Base-by-base conservation (phyloP, 2,888 invertebrate genomes). In the Leptinotarsa rubiginosa region DNA sequence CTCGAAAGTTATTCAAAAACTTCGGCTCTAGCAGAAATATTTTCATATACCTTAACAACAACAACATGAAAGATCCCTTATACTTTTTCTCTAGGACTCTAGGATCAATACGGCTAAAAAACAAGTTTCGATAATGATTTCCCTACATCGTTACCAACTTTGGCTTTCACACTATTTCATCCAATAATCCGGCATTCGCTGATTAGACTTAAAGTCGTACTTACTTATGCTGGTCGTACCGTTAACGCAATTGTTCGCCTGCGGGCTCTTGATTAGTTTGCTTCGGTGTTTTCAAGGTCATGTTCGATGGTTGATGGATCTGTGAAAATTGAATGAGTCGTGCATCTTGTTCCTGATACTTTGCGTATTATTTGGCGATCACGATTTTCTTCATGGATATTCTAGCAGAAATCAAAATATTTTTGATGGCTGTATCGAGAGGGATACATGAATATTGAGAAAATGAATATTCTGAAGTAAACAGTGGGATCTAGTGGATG, bases 201-300 rank as follows among this genome's bases (percentile, higher is more conserved):
- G 41, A 41, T 41, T 41, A 41, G 41, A 50, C 15, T 22, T 4
- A 25, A 56, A 56, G 56, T 22, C 22, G 22, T 10, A 22, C 18
- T 52, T 0, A 52, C 3, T 4, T 15, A 56, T 56, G 20, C 56
- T 22, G 20, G 56, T 56, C 15, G 20, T 56, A 56, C 56, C 56
- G 56, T 56, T 56, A 56, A 18, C 52, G 18, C 52, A 10, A 20
- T 56, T 56, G 22, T 22, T 4, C 25, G 56, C 56, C 56, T 56
- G 22, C 56, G 56, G 56, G 56, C 56, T 56, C 56, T 22, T 22
- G 56, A 56, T 56, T 22, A 56, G 22, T 56, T 56, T 22, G 20
- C 56, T 56, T 15, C 20, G 7, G 15, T 22, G 22, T 56, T 25
- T 56, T 22, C 56, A 56, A 56, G 56, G 56, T 25, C 56, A 56